Conservation (phyloP, 2,888 invertebrate species). For the Deroplatys truncata region DNA sequence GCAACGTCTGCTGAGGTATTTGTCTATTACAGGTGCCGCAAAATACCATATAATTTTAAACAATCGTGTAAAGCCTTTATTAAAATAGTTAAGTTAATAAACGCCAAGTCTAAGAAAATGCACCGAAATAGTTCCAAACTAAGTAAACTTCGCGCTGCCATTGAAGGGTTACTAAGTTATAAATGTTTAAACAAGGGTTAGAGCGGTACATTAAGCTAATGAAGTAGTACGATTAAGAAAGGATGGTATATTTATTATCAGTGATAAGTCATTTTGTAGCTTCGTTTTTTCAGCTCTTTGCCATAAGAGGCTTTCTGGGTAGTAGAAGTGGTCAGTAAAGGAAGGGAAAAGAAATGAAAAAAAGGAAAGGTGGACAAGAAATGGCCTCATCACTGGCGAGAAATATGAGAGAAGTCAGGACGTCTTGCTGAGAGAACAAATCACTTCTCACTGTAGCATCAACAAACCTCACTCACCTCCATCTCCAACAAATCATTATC, state of each 20-base stretch:
- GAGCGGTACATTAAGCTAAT: not conserved
- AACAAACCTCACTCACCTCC: not conserved
- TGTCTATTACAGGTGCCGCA: too few species aligned
- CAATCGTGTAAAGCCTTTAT: too few species aligned
- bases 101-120: too few species aligned
- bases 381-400: conserved; percentile 26
- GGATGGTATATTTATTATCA: not conserved
- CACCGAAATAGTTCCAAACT: too few species aligned
- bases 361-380: not conserved
- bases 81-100: too few species aligned
- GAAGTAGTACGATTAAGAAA: not conserved
- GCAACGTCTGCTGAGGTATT: too few species aligned
- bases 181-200: not conserved
- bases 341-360: not conserved
- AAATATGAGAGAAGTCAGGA: conserved; percentile 28
- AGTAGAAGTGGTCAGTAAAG: not conserved
- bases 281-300: not conserved
- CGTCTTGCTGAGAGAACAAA: conserved; percentile 23
- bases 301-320: not conserved
- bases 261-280: not conserved
- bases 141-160: too few species aligned
- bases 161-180: too few species aligned
- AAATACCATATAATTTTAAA: too few species aligned
- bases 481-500: conserved; percentile 3
- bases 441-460: conserved; percentile 16